phyloP scores from a whole-genome alignment of 2,888 invertebrate species.

The Tethea ocularis region DNA sequence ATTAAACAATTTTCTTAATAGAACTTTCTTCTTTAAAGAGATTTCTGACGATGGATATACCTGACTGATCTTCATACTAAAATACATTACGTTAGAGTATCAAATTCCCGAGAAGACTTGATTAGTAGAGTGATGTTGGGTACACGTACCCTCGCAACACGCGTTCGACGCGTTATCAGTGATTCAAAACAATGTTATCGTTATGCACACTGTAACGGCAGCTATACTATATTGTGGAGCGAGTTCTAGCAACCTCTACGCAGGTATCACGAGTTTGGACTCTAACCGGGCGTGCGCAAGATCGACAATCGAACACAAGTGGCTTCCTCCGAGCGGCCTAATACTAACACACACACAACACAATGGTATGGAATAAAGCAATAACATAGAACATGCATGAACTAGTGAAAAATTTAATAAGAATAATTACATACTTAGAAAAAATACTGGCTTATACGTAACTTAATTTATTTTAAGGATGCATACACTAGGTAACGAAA shows the following conservation, averaged over 20 bases:
- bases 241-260: constrained; percentile 18
- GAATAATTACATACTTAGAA: not conserved
- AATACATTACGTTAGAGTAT: too few species aligned
- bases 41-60: too few species aligned
- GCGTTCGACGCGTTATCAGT: constrained; percentile 5
- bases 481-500: too few species aligned
- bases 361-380: not conserved
- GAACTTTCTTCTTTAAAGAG: too few species aligned
- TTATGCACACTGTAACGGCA: constrained; percentile 5
- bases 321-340: constrained; percentile 37
- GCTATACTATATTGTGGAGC: constrained; percentile 23
- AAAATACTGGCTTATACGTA: not conserved
- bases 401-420: not conserved
- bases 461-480: too few species aligned
- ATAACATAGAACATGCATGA: not conserved
- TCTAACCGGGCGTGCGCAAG: constrained; percentile 8
- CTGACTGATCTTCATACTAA: too few species aligned
- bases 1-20: too few species aligned
- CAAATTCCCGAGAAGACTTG: too few species aligned
- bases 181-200: not conserved
- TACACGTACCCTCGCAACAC: not conserved
- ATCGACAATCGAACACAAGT: constrained; percentile 16
- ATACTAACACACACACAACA: constrained; percentile 11
- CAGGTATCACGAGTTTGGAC: constrained; percentile 4
- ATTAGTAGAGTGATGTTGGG: not conserved